These are phyloP conservation scores for Premnoplex brunnescens DNA, from an alignment of 2,797 vertebrate species.

Conservation along the genomic window DNA sequence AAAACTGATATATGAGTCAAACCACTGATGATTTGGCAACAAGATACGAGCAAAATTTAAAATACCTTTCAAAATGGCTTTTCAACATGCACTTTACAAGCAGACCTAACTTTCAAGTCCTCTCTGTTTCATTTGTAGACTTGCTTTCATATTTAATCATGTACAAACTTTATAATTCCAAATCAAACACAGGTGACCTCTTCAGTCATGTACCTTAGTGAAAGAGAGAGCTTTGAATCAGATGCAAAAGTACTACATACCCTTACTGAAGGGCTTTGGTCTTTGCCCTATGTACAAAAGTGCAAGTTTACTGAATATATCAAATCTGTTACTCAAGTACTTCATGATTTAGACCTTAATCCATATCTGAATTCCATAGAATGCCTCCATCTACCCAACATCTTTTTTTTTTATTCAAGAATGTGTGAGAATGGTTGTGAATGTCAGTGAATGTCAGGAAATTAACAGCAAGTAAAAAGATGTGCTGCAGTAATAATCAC, in stretches of 20 bases:
- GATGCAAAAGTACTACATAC: constrained; percentile 10
- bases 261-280: not conserved
- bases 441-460: not conserved
- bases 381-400: not conserved
- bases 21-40: constrained; percentile 61
- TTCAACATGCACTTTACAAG: constrained; percentile 48
- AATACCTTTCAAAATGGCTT: constrained; percentile 55
- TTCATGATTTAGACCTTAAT: not conserved
- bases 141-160: constrained; percentile 35
- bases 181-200: constrained; percentile 58
- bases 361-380: not conserved
- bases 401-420: not conserved
- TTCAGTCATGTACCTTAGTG: not conserved
- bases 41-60: constrained; percentile 19
- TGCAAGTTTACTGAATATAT: not conserved
- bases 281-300: not conserved
- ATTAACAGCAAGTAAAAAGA: not conserved
- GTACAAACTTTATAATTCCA: constrained; percentile 56
- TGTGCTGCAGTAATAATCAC: not conserved
- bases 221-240: not conserved
- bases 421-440: not conserved
- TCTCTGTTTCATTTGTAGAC: constrained; percentile 53
- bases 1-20: constrained; percentile 52
- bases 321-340: not conserved
- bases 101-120: constrained; percentile 41